Evolutionary conservation across 2,888 invertebrate species (phyloP).

Genomic region (Rhorus exstirpatorius): DNA sequence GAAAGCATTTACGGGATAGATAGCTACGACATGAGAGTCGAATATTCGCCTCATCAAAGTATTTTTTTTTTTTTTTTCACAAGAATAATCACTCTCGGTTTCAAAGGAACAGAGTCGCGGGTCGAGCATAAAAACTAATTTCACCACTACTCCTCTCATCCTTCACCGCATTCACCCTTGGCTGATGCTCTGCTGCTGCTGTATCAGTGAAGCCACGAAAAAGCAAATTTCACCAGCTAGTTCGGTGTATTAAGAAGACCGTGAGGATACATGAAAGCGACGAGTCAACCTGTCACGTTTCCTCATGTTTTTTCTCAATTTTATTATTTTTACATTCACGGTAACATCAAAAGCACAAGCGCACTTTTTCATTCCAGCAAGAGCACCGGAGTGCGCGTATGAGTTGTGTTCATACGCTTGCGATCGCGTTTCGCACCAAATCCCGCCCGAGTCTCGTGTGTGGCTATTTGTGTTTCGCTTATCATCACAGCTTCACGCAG

Average conservation of each 20-base stretch:
- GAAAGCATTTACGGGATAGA: slow-evolving; percentile 53
- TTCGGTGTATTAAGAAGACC: slow-evolving; percentile 65
- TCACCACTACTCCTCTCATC: slow-evolving; percentile 41
- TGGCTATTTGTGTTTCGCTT: slow-evolving; percentile 68
- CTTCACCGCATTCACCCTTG: slow-evolving; percentile 19
- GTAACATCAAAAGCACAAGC: slow-evolving; percentile 66
- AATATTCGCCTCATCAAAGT: slow-evolving; percentile 52
- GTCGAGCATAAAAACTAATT: slow-evolving; percentile 66
- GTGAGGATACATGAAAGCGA: slow-evolving; percentile 58
- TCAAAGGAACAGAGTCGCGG: slow-evolving; percentile 57
- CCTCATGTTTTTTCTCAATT: slow-evolving; percentile 19
- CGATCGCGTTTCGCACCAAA: slow-evolving; percentile 43
- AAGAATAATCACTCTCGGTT: slow-evolving; percentile 58
- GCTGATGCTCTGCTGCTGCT: slow-evolving; percentile 8
- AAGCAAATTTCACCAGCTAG: slow-evolving; percentile 56
- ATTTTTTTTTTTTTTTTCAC: slow-evolving; percentile 42
- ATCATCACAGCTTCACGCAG: slow-evolving; percentile 48
- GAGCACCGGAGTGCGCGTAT: slow-evolving; percentile 1
- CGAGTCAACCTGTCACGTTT: slow-evolving; percentile 52
- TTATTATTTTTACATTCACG: slow-evolving; percentile 39
- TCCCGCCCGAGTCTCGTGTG: slow-evolving; percentile 33
- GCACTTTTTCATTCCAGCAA: slow-evolving; percentile 37
- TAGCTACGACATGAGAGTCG: slow-evolving; percentile 23
- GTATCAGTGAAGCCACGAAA: slow-evolving; percentile 57
- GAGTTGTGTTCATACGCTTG: slow-evolving; percentile 7